phyloP scores from a whole-genome alignment of 2,113 vertebrate genomes.

The Erythrolamprus reginae region DNA sequence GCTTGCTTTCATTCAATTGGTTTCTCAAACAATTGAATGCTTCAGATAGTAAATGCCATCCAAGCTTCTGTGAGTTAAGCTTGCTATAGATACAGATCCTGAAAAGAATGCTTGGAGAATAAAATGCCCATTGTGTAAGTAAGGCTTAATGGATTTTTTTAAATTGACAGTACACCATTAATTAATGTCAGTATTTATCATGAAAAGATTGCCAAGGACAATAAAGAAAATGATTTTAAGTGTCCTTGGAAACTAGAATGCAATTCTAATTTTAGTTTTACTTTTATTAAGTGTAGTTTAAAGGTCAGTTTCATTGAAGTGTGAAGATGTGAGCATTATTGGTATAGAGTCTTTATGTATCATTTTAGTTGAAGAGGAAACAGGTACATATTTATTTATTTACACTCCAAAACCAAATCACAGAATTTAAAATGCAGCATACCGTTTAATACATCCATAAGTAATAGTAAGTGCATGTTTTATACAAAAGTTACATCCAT shows the following conservation, averaged over 20 bases:
- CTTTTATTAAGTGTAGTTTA: constrained; percentile 73
- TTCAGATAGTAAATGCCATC: constrained; percentile 72
- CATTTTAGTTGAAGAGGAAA: constrained; percentile 47
- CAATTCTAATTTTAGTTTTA: constrained; percentile 66
- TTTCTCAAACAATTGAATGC: constrained; percentile 73
- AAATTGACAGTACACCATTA: constrained; percentile 64
- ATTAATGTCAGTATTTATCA: constrained; percentile 76
- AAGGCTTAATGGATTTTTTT: constrained; percentile 61
- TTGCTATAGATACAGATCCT: constrained; percentile 61
- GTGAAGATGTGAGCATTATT: constrained; percentile 67
- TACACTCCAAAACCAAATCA: background rate
- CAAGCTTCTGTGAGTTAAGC: constrained; percentile 63
- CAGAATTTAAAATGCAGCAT: background rate
- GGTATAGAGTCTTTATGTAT: constrained; percentile 59
- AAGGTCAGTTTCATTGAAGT: constrained; percentile 77
- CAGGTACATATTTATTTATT: background rate
- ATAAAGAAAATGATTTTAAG: constrained; percentile 77
- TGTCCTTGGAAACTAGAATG: constrained; percentile 80
- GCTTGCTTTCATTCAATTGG: constrained; percentile 72
- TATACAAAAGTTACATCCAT: background rate
- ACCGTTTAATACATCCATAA: background rate
- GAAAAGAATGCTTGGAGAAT: constrained; percentile 64
- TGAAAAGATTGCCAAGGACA: constrained; percentile 76
- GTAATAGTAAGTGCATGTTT: background rate
- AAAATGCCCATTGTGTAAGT: constrained; percentile 67